Evolutionary conservation across 2,888 invertebrate species (phyloP), one percentile per base, ranked within the genome.

Genomic region (Amaurobius ferox): DNA sequence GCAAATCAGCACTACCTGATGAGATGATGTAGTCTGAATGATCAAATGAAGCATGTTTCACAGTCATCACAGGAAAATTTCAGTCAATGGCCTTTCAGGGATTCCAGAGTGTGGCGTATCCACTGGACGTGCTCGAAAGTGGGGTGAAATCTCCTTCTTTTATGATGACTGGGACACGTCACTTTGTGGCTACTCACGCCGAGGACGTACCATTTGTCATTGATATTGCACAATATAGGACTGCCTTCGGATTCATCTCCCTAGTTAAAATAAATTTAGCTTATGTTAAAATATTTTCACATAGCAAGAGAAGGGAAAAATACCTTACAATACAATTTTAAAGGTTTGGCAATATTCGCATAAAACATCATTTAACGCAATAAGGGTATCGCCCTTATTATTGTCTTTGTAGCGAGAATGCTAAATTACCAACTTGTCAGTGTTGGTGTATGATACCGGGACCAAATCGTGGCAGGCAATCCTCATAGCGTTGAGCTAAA

Each of bases 41-140:
- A 79, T 79, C 32, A 44, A 16, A 16, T 5, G 2, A 62, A 28
- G 1, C 1, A 2, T 62, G 2, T 32, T n/a, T n/a, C n/a, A 5
- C 5, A 19, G 29, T 55, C 64, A 64, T 64, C 64, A 64, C 29
- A 29, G 16, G 16, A n/a, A 30, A 30, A n/a, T 3, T 29, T 2
- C 16, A 61, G n/a, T 86, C 79, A 86, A 35, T 72, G 86, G 30
- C 70, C 64, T 76, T 74, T 74, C 29, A 86, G 61, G 1, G 86
- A 80, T 55, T 86, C 86, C 16, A 86, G 73, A 28, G 86, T 86
- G 72, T 86, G 79, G 32, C 79, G 78, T 55, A 86, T 86, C 86
- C 86, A 86, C 39, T 86, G 79, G 28, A 76, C 70, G 55, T 86
- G 86, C 71, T 79, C 79, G 55, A 81, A 81, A 28, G 81, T 87